Conservation (phyloP, 2,113 vertebrate species). For the Eulemur macaco region DNA sequence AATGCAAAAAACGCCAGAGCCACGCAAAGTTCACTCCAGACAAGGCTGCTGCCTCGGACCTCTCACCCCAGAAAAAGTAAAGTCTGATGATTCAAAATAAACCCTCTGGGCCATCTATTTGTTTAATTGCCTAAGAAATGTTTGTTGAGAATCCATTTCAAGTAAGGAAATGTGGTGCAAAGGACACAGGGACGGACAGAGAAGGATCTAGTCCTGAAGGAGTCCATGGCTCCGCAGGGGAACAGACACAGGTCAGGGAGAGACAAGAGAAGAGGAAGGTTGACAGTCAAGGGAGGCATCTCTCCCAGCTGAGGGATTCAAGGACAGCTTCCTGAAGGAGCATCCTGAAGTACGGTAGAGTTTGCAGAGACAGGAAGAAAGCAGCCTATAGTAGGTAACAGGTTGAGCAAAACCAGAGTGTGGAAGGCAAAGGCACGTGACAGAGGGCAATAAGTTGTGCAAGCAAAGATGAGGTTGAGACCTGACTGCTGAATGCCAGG, state of each 20-base stretch:
- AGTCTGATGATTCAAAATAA: background rate
- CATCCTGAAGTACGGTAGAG: background rate
- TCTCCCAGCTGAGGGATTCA: background rate
- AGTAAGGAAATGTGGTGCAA: background rate
- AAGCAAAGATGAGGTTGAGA: background rate
- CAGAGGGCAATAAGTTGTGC: background rate
- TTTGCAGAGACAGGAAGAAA: background rate
- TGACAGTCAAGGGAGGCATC: background rate
- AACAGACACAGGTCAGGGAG: background rate
- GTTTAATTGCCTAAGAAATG: slow-evolving; percentile 33
- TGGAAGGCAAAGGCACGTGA: background rate
- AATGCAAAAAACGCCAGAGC: background rate
- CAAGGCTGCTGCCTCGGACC: background rate
- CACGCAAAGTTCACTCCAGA: background rate
- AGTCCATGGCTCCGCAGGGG: background rate
- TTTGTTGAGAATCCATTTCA: slow-evolving; percentile 34
- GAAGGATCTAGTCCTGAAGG: background rate
- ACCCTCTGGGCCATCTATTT: background rate
- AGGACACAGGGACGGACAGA: background rate
- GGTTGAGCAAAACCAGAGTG: background rate
- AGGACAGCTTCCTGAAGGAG: background rate
- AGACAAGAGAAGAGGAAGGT: background rate
- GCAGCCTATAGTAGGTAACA: background rate
- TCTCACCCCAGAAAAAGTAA: background rate
- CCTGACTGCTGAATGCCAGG: background rate